Base-by-base conservation (phyloP, 2,888 invertebrate genomes). In the Caenorhabditis sp. region DNA sequence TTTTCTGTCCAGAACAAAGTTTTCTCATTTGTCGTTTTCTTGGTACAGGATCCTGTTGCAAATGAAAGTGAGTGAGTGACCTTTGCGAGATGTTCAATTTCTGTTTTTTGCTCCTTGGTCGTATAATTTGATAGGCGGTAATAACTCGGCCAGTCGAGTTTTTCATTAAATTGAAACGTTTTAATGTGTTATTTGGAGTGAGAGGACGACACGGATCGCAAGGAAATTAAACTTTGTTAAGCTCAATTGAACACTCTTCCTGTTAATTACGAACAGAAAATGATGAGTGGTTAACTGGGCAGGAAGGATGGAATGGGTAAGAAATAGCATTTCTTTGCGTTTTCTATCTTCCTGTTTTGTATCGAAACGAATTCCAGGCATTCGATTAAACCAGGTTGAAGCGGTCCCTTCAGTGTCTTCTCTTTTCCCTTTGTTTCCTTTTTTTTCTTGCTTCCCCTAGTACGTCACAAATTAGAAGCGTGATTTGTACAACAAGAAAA, bases 381-480 rank as follows among this genome's bases (percentile, higher is more conserved):
- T 76, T 76, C 53, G 76, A 76, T 76, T 76, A 76, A 76, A 76
- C 76, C 76, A 67, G 76, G 74, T 24, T 65, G 72, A 65, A 56
- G 64, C 56, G 50, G 74, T 61, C 24, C 28, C 51, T 18, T 11
- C 44, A 35, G 44, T 22, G 32, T 24, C 26, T 28, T 28, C 40
- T 13, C 40, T 5, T 40, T 40, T 51, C 65, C 67, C 26, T 72
- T 60, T 50, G 1, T 47, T 47, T 9, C n/a, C 35, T 24, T 40
- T 47, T 22, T 28, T 24, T 35, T 47, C 5, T 18, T 1, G 40
- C 40, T 40, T 44, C 40, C 1, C 47, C 61, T 61, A 40, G 50
- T 76, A 76, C 76, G 76, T 76, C 76, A 67, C 67, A 68, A 76
- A 76, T 67, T 60, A 68, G 67, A 67, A 76, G 67, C 67, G 60